Conservation (phyloP, 2,888 invertebrate species). For the Leptarthrus brevirostris region DNA sequence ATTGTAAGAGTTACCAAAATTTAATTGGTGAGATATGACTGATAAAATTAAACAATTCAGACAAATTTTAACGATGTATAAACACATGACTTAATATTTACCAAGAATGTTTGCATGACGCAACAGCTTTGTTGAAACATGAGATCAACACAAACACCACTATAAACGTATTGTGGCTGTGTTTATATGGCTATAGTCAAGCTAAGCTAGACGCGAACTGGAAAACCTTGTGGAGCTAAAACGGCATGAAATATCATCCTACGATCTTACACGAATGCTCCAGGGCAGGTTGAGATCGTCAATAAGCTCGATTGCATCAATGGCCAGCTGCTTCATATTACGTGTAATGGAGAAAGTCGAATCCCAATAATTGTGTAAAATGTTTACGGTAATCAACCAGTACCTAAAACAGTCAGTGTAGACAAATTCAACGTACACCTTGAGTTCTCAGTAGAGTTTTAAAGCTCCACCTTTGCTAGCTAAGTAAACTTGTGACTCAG, state of each 20-base stretch:
- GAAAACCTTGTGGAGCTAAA: constrained; percentile 5
- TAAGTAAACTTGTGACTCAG: background rate
- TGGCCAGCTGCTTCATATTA: background rate
- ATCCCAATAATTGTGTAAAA: background rate
- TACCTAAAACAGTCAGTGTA: background rate
- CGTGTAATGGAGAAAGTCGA: background rate
- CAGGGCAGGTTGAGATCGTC: background rate
- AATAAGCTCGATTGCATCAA: constrained; percentile 2
- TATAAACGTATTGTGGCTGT: too few relatives aligned
- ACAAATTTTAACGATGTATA: too few relatives aligned
- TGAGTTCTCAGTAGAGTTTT: background rate
- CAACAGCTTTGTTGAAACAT: background rate
- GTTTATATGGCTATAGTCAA: too few relatives aligned
- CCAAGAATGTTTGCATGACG: background rate
- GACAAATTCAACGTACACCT: background rate
- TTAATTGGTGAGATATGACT: too few relatives aligned
- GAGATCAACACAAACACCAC: background rate
- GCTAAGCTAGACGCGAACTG: background rate
- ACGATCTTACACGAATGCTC: background rate
- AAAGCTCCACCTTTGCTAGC: background rate
- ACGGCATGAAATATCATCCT: background rate
- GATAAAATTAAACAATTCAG: too few relatives aligned
- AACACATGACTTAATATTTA: background rate
- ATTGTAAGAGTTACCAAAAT: too few relatives aligned
- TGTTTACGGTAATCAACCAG: background rate